Evolutionary conservation across 2,888 invertebrate species (phyloP), one percentile per base, ranked within the genome.

Genomic region (Pristionchus arcanus): DNA sequence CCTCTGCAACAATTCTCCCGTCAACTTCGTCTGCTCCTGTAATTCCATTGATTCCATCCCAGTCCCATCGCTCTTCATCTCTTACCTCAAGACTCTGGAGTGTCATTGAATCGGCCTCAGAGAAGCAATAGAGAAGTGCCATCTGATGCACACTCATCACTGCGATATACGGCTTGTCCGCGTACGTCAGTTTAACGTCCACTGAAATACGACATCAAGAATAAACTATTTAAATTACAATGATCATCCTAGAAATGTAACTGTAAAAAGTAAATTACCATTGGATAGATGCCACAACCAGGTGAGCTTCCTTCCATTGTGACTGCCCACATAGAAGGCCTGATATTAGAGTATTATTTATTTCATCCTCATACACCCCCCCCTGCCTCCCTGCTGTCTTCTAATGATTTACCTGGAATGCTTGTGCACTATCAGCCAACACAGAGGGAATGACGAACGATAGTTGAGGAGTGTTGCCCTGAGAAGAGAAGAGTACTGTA

Each of bases 201-300:
- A 96, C 96, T 96, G 96, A 49, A 49, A 49, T 49, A 9, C 42
- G 13, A 49, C 42, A 9, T 49, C 42, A 49, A 7, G 0, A 49
- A 11, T 7, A 49, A 49, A 49, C 11, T 11, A 49, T 49, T 49
- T 49, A 49, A 49, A 49, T 13, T 0, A 11, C 4, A 42, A n/a
- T n/a, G n/a, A n/a, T n/a, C n/a, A n/a, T n/a, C n/a, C n/a, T n/a
- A n/a, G n/a, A n/a, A n/a, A n/a, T n/a, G n/a, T n/a, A n/a, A n/a
- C n/a, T n/a, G 5, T 13, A 9, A 49, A 49, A 49, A 49, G 9
- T 49, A 49, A 3, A 49, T 66, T 68, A 95, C 98, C 98, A 94
- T 97, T 97, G 95, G 98, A 98, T 91, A 98, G 96, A 95, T 98
- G 97, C 96, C 98, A 98, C 92, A 99, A 96, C 99, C 99, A 99